Evolutionary conservation across 2,797 vertebrate species (phyloP).

Genomic region (Etheostoma nigrum): DNA sequence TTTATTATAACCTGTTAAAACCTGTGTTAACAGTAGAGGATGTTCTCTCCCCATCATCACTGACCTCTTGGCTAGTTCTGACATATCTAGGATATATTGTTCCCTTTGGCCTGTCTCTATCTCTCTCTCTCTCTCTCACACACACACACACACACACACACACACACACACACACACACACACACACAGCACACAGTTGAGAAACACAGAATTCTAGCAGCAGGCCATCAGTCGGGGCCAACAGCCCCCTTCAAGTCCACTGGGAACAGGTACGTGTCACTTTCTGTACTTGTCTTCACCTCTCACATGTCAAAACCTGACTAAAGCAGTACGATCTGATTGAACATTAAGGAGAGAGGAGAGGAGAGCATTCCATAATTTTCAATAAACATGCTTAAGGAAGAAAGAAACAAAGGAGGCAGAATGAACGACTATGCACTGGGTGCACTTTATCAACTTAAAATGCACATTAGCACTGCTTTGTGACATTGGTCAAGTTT

Average conservation of each 20-base stretch:
- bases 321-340: conserved; percentile 43
- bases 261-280: conserved; percentile 78
- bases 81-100: conserved; percentile 72
- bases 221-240: conserved; percentile 77
- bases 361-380: too few relatives aligned
- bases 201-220: conserved; percentile 54
- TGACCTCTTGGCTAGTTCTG: conserved; percentile 51
- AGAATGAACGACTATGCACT: too few relatives aligned
- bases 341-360: conserved; percentile 9
- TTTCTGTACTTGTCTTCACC: conserved; percentile 76
- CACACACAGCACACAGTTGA: conserved; percentile 5
- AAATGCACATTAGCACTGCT: too few relatives aligned
- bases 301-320: conserved; percentile 63
- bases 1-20: conserved; percentile 21
- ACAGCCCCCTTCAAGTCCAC: conserved; percentile 57
- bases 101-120: conserved; percentile 35
- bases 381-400: too few relatives aligned
- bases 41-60: conserved; percentile 52
- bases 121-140: not conserved
- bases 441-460: too few relatives aligned
- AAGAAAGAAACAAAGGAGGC: too few relatives aligned
- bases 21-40: conserved; percentile 14
- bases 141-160: not conserved
- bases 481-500: too few relatives aligned
- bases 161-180: not conserved